A percentile compares a stretch with the other conserved stretches of the same genome.
Evolutionary conservation across 2,113 vertebrate species (phyloP).

Genomic region (Gnathonemus echidnorhynchus): DNA sequence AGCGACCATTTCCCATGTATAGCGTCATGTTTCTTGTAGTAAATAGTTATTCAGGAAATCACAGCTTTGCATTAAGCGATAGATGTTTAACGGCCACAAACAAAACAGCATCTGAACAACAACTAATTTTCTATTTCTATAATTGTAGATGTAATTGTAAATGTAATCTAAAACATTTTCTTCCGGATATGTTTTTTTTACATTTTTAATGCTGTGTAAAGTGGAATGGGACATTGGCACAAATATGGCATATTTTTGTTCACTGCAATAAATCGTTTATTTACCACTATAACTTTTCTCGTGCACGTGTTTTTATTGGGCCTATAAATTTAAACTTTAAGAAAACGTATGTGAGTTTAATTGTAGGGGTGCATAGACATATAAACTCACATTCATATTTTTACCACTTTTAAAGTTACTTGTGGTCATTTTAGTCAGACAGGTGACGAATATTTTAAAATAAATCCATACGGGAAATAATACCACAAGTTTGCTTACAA

Average conservation of each 20-base stretch:
- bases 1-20: not conserved
- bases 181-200: not conserved
- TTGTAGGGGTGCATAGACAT: not conserved
- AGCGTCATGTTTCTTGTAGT: not conserved
- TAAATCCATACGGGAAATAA: not conserved
- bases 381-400: not conserved
- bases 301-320: not conserved
- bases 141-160: not conserved
- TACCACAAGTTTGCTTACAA: slow-evolving; percentile 1
- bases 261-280: not conserved
- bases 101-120: not conserved
- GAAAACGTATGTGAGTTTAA: not conserved
- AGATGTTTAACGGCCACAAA: not conserved
- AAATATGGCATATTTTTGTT: not conserved
- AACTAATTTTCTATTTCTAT: not conserved
- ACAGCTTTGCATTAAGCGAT: not conserved
- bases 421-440: not conserved
- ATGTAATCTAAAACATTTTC: not conserved
- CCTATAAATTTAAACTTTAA: not conserved
- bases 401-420: not conserved
- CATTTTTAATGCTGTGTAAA: not conserved
- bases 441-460: not conserved
- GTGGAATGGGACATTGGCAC: not conserved
- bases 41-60: not conserved
- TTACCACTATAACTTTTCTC: not conserved